Conservation (phyloP, 1,140 invertebrate species). For the Nasonia longicornis region DNA sequence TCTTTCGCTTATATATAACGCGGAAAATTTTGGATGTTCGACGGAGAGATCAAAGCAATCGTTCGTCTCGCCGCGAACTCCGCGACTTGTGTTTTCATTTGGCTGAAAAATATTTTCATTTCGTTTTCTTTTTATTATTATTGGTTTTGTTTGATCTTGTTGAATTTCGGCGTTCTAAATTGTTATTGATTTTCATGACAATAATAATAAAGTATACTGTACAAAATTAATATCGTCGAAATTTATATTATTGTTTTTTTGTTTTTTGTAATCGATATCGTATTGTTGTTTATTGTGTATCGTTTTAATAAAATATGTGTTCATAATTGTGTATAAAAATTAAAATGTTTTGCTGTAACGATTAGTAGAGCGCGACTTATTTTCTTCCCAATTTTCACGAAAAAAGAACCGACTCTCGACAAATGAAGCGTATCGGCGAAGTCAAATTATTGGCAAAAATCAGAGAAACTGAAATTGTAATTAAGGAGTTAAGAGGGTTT, state of each 20-base stretch:
- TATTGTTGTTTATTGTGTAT: conserved; percentile 43
- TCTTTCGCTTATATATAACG: conserved; percentile 34
- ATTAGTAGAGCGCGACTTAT: conserved; percentile 18
- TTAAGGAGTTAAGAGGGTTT: conserved; percentile 39
- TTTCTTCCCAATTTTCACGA: conserved; percentile 9
- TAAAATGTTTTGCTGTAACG: conserved; percentile 29
- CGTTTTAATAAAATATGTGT: conserved; percentile 34
- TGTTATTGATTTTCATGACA: conserved; percentile 42
- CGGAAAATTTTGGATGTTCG: conserved; percentile 32
- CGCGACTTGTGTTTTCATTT: conserved; percentile 27
- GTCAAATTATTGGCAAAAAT: background rate
- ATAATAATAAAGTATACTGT: conserved; percentile 36
- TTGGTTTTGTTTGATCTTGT: conserved; percentile 5
- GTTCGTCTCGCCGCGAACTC: conserved; percentile 12
- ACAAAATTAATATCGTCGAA: conserved; percentile 37
- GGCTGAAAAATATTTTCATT: conserved; percentile 17
- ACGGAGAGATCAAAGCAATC: background rate
- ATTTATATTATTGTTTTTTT: conserved; percentile 33
- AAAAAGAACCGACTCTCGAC: conserved; percentile 1
- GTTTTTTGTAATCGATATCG: conserved; percentile 29
- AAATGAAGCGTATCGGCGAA: conserved; percentile 16
- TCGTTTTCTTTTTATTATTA: conserved; percentile 17
- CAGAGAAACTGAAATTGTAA: background rate
- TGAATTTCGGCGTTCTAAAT: conserved; percentile 31
- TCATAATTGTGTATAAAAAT: conserved; percentile 44